Evolutionary conservation across 1,140 invertebrate genomes (phyloP).

Genomic region (Sycophaga agraensis): DNA sequence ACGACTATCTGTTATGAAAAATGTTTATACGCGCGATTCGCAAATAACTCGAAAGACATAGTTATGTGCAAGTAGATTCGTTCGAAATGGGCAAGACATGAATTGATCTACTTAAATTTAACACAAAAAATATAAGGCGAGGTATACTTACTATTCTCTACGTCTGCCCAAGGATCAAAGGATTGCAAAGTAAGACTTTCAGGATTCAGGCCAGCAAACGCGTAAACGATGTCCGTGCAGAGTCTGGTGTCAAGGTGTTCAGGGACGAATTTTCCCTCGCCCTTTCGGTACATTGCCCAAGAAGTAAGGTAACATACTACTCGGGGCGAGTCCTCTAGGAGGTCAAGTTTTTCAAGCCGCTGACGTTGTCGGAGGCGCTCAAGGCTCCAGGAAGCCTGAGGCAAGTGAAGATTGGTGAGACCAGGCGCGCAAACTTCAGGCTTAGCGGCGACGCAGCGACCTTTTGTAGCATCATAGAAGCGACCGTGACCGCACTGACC

Average conservation of each 20-base stretch:
- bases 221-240: slow-evolving; percentile 87
- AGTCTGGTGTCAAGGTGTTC: slow-evolving; percentile 78
- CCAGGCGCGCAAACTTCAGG: slow-evolving; percentile 43
- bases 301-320: slow-evolving; percentile 87
- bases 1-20: too few species aligned
- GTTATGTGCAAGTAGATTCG: too few species aligned
- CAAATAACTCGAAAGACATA: too few species aligned
- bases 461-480: slow-evolving; percentile 37
- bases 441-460: slow-evolving; percentile 39
- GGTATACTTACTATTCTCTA: slow-evolving; percentile 79
- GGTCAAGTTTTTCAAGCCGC: slow-evolving; percentile 37
- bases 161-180: slow-evolving; percentile 82
- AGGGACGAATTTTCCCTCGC: slow-evolving; percentile 80
- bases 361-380: slow-evolving; percentile 35
- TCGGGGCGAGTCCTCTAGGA: slow-evolving; percentile 47
- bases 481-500: slow-evolving; percentile 45
- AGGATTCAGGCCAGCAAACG: slow-evolving; percentile 83
- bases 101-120: too few species aligned
- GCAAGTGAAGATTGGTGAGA: too few species aligned
- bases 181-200: slow-evolving; percentile 72
- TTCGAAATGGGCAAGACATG: too few species aligned
- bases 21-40: too few species aligned
- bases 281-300: slow-evolving; percentile 84
- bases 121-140: too few species aligned
- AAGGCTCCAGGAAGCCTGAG: slow-evolving; percentile 26